phyloP scores from a whole-genome alignment of 2,113 vertebrate genomes.

The Spheniscus mendiculus region DNA sequence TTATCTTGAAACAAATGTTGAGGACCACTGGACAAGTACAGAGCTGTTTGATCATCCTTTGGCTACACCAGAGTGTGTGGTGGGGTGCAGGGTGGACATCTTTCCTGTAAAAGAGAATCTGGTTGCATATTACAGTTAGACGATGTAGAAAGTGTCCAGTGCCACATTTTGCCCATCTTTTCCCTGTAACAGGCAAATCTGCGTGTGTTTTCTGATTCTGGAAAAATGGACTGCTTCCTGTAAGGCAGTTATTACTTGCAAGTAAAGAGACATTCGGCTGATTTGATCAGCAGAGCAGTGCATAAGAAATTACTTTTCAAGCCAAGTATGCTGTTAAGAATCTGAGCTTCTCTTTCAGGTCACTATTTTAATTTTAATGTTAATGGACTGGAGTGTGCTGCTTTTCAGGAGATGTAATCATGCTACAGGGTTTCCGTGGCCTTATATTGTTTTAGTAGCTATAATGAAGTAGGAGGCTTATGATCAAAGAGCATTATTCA shows the following conservation, averaged over 20 bases:
- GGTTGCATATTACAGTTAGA: neutral
- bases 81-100: neutral
- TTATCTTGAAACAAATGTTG: neutral
- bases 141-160: neutral
- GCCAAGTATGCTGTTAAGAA: conserved; percentile 10
- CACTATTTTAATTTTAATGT: conserved; percentile 18
- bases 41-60: neutral
- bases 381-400: neutral
- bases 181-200: neutral
- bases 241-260: neutral
- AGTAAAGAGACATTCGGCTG: neutral
- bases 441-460: conserved; percentile 26
- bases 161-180: neutral
- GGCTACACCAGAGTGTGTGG: neutral
- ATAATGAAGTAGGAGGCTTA: neutral
- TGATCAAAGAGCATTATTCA: conserved; percentile 49
- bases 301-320: conserved; percentile 35
- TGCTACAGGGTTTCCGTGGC: conserved; percentile 21
- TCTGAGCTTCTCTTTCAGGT: conserved; percentile 34
- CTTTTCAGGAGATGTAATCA: conserved; percentile 36
- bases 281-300: conserved; percentile 61
- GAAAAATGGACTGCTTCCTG: neutral
- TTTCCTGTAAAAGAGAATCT: neutral
- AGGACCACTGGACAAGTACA: neutral
- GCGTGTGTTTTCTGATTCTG: neutral